Evolutionary conservation across 2,888 invertebrate genomes (phyloP).

Genomic region (Pherbina coryleti): DNA sequence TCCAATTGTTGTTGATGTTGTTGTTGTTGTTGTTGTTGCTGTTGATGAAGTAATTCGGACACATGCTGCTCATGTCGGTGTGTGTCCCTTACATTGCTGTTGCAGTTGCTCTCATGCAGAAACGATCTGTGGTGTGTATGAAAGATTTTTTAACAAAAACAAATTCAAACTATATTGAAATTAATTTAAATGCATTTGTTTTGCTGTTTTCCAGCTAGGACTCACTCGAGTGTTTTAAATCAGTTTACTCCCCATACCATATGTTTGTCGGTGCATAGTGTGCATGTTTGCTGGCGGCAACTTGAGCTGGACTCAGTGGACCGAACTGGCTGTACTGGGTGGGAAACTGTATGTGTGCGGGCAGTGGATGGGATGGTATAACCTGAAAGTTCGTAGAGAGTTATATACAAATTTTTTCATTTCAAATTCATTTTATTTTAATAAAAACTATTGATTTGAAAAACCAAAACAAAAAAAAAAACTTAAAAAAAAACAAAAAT

Average conservation of each 20-base stretch:
- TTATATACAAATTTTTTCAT: not conserved
- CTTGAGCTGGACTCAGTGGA: conserved; percentile 70
- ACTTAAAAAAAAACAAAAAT: too few species aligned
- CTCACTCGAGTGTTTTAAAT: conserved; percentile 66
- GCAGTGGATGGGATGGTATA: conserved; percentile 80
- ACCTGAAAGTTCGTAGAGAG: conserved; percentile 64
- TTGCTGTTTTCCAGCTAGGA: conserved; percentile 45
- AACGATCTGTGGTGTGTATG: conserved; percentile 57
- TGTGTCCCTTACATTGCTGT: conserved; percentile 29
- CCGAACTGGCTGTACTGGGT: conserved; percentile 74
- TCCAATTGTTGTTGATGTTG: conserved; percentile 37
- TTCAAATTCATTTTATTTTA: not conserved
- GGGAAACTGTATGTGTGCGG: conserved; percentile 85
- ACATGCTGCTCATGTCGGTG: conserved; percentile 34
- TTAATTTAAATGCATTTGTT: not conserved
- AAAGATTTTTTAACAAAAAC: not conserved
- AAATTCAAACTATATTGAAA: not conserved
- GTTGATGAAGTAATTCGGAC: not conserved
- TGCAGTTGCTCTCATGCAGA: conserved; percentile 57
- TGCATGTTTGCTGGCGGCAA: conserved; percentile 69
- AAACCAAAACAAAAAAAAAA: too few species aligned
- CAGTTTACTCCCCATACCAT: conserved; percentile 70
- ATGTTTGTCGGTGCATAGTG: conserved; percentile 70
- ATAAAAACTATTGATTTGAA: too few species aligned
- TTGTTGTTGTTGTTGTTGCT: conserved; percentile 37